Evolutionary conservation across 2,113 vertebrate genomes (phyloP).

Genomic region (Cavia aperea): DNA sequence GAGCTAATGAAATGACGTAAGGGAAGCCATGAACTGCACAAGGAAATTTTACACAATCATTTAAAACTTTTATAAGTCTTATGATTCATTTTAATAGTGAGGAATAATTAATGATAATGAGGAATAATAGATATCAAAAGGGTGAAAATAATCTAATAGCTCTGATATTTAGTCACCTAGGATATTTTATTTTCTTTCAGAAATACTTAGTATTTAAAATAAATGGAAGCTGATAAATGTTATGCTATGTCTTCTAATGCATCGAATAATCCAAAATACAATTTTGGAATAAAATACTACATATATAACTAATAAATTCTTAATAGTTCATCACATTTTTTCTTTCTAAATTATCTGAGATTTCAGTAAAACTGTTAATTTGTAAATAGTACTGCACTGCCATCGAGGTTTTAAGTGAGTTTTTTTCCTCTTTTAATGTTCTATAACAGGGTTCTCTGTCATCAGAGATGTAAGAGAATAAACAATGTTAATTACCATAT

Average conservation of each 20-base stretch:
- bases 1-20: neutral
- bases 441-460: neutral
- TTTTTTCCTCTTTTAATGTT: neutral
- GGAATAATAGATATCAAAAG: conserved; percentile 33
- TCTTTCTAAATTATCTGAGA: neutral
- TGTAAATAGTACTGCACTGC: neutral
- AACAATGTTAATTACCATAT: conserved; percentile 19
- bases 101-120: conserved; percentile 30
- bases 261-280: conserved; percentile 16
- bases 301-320: conserved; percentile 32
- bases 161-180: conserved; percentile 46
- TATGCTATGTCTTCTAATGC: neutral
- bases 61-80: conserved; percentile 47
- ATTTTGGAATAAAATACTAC: conserved; percentile 2
- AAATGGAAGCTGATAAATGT: conserved; percentile 21
- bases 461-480: neutral
- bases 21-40: conserved; percentile 33
- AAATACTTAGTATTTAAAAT: conserved; percentile 51
- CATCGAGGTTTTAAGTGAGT: neutral
- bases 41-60: conserved; percentile 48
- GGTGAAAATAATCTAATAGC: conserved; percentile 15
- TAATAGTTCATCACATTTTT: conserved; percentile 11
- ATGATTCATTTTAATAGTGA: conserved; percentile 55
- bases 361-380: neutral
- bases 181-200: neutral